Percentiles rank a stretch among this genome's conserved stretches.
Conservation (phyloP, 2,797 vertebrate species). For the Sorex maritimensis region DNA sequence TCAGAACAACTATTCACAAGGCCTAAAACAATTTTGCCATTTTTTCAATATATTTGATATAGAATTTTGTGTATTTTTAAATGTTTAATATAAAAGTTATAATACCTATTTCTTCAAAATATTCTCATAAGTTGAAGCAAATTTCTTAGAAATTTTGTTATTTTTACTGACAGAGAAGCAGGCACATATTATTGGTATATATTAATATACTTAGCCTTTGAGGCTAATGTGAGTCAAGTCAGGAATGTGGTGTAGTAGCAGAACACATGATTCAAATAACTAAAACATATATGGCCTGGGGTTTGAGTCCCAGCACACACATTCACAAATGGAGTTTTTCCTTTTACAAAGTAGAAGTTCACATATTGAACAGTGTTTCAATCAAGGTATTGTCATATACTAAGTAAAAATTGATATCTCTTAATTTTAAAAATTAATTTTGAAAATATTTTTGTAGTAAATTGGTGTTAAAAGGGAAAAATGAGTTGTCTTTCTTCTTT, state of each 20-base stretch:
- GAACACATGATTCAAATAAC: too few relatives aligned
- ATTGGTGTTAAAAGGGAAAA: conserved; percentile 24
- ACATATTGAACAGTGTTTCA: not conserved
- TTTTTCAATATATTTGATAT: conserved; percentile 8
- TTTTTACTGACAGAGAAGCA: conserved; percentile 27
- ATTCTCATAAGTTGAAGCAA: conserved; percentile 18
- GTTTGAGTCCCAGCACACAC: too few relatives aligned
- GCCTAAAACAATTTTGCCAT: not conserved
- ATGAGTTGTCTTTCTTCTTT: too few relatives aligned
- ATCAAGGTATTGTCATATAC: not conserved
- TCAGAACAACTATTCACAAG: not conserved
- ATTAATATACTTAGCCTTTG: conserved; percentile 42
- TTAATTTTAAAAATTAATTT: conserved; percentile 42
- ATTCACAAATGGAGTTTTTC: too few relatives aligned
- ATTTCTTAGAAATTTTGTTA: conserved; percentile 35
- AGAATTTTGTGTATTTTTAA: not conserved
- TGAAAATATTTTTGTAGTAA: not conserved
- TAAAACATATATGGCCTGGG: too few relatives aligned
- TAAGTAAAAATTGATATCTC: not conserved
- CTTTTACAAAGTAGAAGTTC: not conserved
- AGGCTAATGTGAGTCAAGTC: not conserved
- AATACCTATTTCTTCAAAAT: conserved; percentile 58
- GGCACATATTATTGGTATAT: not conserved
- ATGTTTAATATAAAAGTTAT: not conserved
- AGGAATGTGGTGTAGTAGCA: too few relatives aligned